Evolutionary conservation across 2,113 vertebrate genomes (phyloP).

Genomic region (Nothoprocta perdicaria): DNA sequence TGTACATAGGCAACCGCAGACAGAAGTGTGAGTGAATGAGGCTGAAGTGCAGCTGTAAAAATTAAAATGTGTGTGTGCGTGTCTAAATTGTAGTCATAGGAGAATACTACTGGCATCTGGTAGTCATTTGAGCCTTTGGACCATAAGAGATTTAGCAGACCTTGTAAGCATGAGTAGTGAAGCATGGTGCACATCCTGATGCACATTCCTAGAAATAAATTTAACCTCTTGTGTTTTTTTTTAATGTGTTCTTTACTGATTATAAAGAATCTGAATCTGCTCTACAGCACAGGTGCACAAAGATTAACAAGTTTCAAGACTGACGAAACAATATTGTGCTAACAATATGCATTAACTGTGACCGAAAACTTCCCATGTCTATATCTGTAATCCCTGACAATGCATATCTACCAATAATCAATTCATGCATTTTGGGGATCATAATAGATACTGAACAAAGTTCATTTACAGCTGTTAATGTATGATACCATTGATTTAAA

Average conservation of each 20-base stretch:
- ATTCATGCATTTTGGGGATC: neutral
- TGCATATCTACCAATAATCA: neutral
- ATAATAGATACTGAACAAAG: constrained; percentile 5
- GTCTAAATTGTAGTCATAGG: neutral
- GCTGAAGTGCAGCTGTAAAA: neutral
- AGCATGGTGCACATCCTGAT: neutral
- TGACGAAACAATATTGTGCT: neutral
- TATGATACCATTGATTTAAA: constrained; percentile 3
- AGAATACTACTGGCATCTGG: neutral
- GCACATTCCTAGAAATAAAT: neutral
- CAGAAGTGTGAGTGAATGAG: neutral
- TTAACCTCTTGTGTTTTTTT: constrained; percentile 1
- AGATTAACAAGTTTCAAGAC: neutral
- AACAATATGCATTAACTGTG: neutral
- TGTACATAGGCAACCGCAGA: neutral
- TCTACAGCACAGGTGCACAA: neutral
- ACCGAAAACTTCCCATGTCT: neutral
- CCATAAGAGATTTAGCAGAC: neutral
- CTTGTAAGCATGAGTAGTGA: neutral
- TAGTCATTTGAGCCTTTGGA: neutral
- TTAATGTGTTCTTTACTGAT: neutral
- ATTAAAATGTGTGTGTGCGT: neutral
- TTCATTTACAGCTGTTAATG: neutral
- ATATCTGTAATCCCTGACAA: neutral
- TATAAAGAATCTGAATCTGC: neutral